Evolutionary conservation across 2,797 vertebrate species (phyloP), one percentile per base, ranked within the genome.

Genomic region (Rhodeus uyekii): DNA sequence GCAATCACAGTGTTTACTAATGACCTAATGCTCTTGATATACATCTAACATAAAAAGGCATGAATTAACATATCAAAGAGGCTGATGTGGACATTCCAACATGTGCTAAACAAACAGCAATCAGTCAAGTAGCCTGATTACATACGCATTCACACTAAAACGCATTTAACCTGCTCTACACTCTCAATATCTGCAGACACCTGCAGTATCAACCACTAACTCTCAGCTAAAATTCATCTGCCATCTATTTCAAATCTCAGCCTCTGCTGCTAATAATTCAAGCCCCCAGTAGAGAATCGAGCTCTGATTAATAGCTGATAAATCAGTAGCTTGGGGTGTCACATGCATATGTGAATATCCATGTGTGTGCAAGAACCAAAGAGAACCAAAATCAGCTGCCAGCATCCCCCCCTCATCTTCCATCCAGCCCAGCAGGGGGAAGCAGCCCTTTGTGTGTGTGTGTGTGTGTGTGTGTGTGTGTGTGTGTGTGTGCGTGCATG

Each of bases 281-380:
- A 63, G 53, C 50, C 50, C 50, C 50, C 48, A 63, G 69, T 75
- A 72, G 72, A 86, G 76, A 84, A 80, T 81, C 46, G 9, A 65
- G 73, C 44, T 83, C 89, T 91, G 92, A 92, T 92, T 92, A 93
- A 90, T 91, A 91, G 91, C 90, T 92, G 90, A 92, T 93, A 89
- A 91, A 93, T 86, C 89, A 88, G 89, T 84, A 82, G 89, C 89
- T 90, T 75, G 3, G n/a, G 73, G 88, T 77, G 38, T 80, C 55
- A 18, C 77, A 24, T 76, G 34, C 46, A 55, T 76, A 24, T 82
- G 50, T 53, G 53, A 82, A 81, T 82, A 68, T 67, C 24, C 19
- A 65, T 82, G 85, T 85, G 83, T 87, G 85, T 83, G 87, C 58
- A 85, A 86, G 82, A 89, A 88, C 89, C 89, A 90, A 85, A 78